These are phyloP conservation scores for Corythornis vintsioides DNA, from an alignment of 2,113 vertebrate genomes.

Conservation along the genomic window DNA sequence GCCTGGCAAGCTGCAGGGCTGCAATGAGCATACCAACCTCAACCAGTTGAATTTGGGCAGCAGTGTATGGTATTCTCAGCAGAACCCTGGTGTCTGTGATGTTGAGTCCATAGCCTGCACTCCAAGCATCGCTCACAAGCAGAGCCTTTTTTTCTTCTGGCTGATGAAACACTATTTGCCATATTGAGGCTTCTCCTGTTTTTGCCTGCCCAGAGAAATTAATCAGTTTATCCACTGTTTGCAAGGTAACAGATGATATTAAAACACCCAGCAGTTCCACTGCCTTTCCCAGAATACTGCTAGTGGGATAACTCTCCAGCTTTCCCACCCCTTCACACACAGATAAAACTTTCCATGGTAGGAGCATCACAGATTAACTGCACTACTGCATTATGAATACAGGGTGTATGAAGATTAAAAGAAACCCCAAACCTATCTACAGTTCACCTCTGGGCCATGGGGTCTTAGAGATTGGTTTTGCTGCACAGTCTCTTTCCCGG, in stretches of 20 bases:
- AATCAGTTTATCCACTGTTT: not conserved
- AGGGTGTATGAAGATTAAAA: not conserved
- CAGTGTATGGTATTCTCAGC: slow-evolving; percentile 46
- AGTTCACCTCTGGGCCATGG: not conserved
- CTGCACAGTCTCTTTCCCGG: not conserved
- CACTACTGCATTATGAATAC: not conserved
- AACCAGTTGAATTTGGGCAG: not conserved
- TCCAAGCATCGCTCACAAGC: slow-evolving; percentile 41
- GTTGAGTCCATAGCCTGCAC: slow-evolving; percentile 63
- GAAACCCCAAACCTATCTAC: too few species aligned
- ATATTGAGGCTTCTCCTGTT: slow-evolving; percentile 5
- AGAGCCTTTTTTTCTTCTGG: slow-evolving; percentile 32
- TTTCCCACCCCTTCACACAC: not conserved
- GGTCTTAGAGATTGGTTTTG: not conserved
- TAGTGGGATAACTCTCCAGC: not conserved
- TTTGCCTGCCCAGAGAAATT: slow-evolving; percentile 16
- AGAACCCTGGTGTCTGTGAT: slow-evolving; percentile 49
- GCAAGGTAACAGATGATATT: not conserved
- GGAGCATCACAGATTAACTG: not conserved
- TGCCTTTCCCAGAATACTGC: not conserved
- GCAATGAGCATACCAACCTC: slow-evolving; percentile 7
- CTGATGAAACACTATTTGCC: slow-evolving; percentile 68
- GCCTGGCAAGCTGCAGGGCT: not conserved
- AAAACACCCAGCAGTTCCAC: not conserved
- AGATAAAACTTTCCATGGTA: not conserved